These are phyloP conservation scores for Sturnira hondurensis DNA, from an alignment of 2,113 vertebrate genomes.

Conservation along the genomic window DNA sequence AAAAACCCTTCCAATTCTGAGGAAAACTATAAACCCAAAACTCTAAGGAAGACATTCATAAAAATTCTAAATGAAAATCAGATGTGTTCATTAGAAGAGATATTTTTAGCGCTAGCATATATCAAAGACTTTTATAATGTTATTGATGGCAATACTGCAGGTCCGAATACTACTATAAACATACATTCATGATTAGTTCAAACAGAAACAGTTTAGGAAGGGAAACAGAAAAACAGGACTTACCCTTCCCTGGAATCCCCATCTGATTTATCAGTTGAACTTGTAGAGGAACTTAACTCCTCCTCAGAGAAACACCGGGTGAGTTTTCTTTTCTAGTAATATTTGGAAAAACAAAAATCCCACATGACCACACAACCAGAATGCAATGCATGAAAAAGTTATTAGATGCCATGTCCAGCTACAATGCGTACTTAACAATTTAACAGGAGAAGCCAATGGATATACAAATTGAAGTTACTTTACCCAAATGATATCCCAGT, in stretches of 20 bases:
- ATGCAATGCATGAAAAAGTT: background rate
- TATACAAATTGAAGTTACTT: constrained; percentile 17
- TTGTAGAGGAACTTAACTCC: constrained; percentile 92
- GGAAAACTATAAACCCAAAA: background rate
- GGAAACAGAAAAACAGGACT: constrained; percentile 60
- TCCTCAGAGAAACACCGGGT: constrained; percentile 84
- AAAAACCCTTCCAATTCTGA: constrained; percentile 17
- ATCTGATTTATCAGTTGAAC: constrained; percentile 93
- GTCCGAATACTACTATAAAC: background rate
- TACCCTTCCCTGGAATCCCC: constrained; percentile 89
- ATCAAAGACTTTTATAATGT: background rate
- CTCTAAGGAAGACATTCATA: background rate
- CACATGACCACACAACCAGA: constrained; percentile 3
- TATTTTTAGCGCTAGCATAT: background rate
- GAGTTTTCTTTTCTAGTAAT: constrained; percentile 71
- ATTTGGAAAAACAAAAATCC: constrained; percentile 38
- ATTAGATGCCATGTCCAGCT: background rate
- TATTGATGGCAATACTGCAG: background rate
- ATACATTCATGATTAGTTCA: background rate
- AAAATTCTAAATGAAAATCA: constrained; percentile 17
- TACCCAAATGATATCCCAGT: background rate
- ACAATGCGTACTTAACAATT: background rate
- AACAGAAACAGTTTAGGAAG: background rate
- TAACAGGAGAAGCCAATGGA: background rate
- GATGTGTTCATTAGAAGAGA: background rate